Evolutionary conservation across 2,113 vertebrate genomes (phyloP), one percentile per base, ranked within the genome.

Genomic region (Psettodes erumei): DNA sequence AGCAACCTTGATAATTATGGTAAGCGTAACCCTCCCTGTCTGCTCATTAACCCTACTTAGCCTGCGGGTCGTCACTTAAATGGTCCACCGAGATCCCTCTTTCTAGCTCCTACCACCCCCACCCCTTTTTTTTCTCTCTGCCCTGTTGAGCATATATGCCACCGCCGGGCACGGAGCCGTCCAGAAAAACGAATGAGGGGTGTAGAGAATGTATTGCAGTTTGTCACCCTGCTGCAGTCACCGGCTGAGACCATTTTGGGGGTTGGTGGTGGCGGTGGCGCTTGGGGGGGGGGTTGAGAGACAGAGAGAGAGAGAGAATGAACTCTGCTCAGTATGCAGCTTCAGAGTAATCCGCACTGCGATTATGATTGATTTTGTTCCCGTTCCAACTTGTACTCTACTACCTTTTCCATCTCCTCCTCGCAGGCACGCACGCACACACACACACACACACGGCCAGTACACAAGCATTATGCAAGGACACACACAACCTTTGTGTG

Each of bases 1-100:
- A 0, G 98, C 97, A 79, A 99, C 97, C 91, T 95, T 99, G 94
- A 99, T 99, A 95, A 99, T 99, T 95, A 98, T 99, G 98, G 98
- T 99, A 96, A 97, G 95, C 69, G 16, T 65, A 68, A 21, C 54
- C 54, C 51, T 37, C 61, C 63, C 63, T 15, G 65, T 32, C 69
- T 76, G 62, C 91, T 95, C 93, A 96, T 96, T 97, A 95, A 95
- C 95, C 95, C 82, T 89, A 82, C 92, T 92, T 91, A 84, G 93
- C 94, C 94, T 88, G 85, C 83, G 89, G 92, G 92, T 95, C 94
- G 92, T 90, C 75, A 90, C 92, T 91, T 93, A 93, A 95, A 94
- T 86, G 85, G 89, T 95, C 90, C 83, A 54, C 64, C 66, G 84
- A 93, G 79, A 82, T 79, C 88, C 50, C 62, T 74, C 45, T 71